Conservation (phyloP, 1,140 invertebrate genomes). For the Paralvinella palmiformis region DNA sequence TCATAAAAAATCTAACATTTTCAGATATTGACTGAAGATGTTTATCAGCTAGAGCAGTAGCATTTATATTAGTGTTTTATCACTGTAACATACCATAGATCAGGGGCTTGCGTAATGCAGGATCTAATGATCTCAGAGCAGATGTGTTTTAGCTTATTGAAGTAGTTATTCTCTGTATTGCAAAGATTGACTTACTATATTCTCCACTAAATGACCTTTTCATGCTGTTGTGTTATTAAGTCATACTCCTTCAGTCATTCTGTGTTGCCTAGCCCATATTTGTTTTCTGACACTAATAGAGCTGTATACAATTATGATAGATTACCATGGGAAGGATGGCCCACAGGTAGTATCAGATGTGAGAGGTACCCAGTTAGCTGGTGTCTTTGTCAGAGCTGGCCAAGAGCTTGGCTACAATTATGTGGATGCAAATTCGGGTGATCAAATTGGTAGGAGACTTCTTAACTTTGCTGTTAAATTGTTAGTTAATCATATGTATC, state of each 20-base stretch:
- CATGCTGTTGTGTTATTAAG: background rate
- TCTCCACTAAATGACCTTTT: background rate
- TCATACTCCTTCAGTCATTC: background rate
- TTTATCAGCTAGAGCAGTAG: background rate
- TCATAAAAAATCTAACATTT: background rate
- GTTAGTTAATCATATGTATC: background rate
- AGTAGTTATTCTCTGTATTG: background rate
- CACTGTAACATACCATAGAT: background rate
- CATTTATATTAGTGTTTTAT: background rate
- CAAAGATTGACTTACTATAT: background rate
- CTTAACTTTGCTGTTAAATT: background rate
- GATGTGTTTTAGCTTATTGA: background rate
- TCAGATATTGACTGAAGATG: background rate
- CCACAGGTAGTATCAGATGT: conserved; percentile 3
- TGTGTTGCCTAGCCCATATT: background rate
- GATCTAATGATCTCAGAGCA: background rate
- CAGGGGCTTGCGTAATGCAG: background rate
- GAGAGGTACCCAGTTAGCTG: background rate
- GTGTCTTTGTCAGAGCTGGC: conserved; percentile 11
- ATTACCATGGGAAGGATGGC: conserved; percentile 9
- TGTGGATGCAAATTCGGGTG: conserved; percentile 2
- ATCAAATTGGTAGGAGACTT: conserved; percentile 3
- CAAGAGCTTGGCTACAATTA: conserved; percentile 3
- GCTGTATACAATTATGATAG: background rate
- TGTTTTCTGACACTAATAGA: background rate